Evolutionary conservation across 2,888 invertebrate species (phyloP).

Genomic region (Andrena praecox): DNA sequence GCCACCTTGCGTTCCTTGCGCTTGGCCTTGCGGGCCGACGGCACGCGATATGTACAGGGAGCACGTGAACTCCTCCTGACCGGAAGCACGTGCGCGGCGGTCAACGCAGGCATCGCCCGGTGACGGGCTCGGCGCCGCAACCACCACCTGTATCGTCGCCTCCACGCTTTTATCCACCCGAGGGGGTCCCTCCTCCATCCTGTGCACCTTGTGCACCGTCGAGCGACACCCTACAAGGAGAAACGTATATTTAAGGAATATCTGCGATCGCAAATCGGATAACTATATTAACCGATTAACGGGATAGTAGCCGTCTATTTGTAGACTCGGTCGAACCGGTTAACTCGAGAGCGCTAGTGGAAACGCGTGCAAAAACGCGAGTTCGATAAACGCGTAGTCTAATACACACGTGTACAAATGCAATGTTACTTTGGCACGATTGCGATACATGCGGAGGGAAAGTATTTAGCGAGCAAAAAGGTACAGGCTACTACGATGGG

Average conservation of each 20-base stretch:
- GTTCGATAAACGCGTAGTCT: no score
- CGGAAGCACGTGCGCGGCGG: slow-evolving; percentile 23
- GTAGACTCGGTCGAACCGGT: slow-evolving; percentile 5
- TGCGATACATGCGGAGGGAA: background rate
- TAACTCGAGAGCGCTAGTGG: no score
- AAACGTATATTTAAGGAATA: background rate
- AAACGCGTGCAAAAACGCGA: no score
- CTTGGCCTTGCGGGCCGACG: slow-evolving; percentile 68
- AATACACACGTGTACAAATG: background rate
- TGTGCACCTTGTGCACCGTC: slow-evolving; percentile 51
- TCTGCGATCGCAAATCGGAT: background rate
- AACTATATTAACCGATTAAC: slow-evolving; percentile 10
- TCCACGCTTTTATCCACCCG: slow-evolving; percentile 26
- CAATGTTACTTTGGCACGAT: slow-evolving; percentile 13
- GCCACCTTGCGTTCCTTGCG: slow-evolving; percentile 61
- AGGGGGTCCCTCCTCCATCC: slow-evolving; percentile 70
- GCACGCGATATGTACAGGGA: slow-evolving; percentile 80
- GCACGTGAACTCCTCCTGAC: slow-evolving; percentile 71
- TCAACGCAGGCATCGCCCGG: slow-evolving; percentile 6
- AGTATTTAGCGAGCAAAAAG: background rate
- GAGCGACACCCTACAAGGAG: slow-evolving; percentile 12
- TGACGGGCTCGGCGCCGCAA: slow-evolving; percentile 10
- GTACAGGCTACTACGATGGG: background rate
- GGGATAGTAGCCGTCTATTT: background rate
- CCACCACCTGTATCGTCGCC: slow-evolving; percentile 18